phyloP scores from a whole-genome alignment of 2,113 vertebrate species.

The Hemiprocne comata region DNA sequence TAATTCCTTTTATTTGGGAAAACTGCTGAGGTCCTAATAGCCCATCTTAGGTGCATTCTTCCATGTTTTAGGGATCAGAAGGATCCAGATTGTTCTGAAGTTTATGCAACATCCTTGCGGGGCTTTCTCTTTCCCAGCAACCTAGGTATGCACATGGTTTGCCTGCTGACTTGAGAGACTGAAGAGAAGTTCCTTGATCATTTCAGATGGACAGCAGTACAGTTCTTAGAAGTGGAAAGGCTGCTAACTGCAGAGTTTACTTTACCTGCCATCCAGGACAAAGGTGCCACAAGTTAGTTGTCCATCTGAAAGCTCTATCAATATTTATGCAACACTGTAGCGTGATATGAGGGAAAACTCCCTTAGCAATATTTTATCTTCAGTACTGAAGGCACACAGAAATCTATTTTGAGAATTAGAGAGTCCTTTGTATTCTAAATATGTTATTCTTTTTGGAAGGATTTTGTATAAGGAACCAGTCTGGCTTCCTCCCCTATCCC shows the following conservation, averaged over 20 bases:
- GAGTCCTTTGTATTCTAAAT: neutral
- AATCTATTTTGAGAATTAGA: neutral
- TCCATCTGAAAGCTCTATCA: neutral
- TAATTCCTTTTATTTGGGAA: neutral
- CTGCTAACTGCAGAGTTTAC: neutral
- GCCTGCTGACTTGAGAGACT: neutral
- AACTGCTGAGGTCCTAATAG: neutral
- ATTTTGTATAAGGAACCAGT: neutral
- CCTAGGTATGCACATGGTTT: neutral
- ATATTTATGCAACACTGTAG: neutral
- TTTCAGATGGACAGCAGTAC: neutral
- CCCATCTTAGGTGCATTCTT: neutral
- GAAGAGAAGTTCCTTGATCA: neutral
- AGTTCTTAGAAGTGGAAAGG: neutral
- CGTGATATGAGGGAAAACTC: neutral
- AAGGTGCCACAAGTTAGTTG: neutral
- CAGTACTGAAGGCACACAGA: neutral
- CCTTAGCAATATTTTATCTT: neutral
- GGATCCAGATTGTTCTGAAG: neutral
- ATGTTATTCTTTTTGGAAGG: neutral
- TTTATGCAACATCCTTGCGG: neutral
- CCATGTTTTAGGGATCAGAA: neutral
- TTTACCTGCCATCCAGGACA: neutral
- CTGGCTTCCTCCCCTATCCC: neutral
- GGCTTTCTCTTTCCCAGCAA: neutral